These are phyloP conservation scores for Lycaon pictus DNA, from an alignment of 2,113 vertebrate species.

Conservation along the genomic window DNA sequence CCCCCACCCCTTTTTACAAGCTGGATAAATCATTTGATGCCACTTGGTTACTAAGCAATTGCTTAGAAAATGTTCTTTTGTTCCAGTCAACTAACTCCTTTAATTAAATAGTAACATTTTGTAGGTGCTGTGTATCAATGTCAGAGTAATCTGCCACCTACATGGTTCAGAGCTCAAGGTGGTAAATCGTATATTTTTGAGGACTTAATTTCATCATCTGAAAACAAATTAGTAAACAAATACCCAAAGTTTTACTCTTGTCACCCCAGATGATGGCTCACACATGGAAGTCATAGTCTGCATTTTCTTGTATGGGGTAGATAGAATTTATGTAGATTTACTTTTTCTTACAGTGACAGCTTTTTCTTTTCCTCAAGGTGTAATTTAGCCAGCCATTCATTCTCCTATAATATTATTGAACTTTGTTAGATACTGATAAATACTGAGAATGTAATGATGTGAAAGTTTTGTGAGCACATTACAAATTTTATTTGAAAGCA, in stretches of 20 bases:
- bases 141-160: constrained; percentile 56
- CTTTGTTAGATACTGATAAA: neutral
- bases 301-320: neutral
- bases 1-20: constrained; percentile 3
- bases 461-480: neutral
- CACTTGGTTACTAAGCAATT: constrained; percentile 82
- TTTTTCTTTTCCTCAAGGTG: neutral
- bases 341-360: neutral
- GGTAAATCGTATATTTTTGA: constrained; percentile 73
- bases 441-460: neutral
- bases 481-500: neutral
- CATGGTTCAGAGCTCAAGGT: constrained; percentile 10
- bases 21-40: constrained; percentile 78
- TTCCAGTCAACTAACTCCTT: constrained; percentile 85
- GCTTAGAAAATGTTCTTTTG: constrained; percentile 79
- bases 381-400: neutral
- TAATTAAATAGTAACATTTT: constrained; percentile 86
- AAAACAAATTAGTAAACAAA: constrained; percentile 14
- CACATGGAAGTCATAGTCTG: neutral
- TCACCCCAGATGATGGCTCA: neutral
- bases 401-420: neutral
- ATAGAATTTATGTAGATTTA: neutral
- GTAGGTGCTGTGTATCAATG: constrained; percentile 75
- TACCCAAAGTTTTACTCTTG: neutral
- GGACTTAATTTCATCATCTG: constrained; percentile 45